Base-by-base conservation (phyloP, 2,797 vertebrate genomes). In the Paramormyrops hopkinsi region DNA sequence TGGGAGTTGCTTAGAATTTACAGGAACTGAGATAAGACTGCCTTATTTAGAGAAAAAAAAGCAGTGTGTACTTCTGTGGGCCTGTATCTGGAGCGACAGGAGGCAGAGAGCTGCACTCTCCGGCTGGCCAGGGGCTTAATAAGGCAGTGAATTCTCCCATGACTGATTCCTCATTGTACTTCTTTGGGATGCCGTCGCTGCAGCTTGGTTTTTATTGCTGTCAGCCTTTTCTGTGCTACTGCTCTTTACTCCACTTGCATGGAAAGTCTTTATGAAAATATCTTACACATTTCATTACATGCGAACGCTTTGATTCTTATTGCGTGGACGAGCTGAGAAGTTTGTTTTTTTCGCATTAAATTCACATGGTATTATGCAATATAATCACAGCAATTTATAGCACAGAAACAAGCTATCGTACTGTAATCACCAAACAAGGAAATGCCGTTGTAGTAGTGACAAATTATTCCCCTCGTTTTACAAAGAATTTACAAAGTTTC, bases 21-120 rank as follows among this genome's bases (percentile, higher is more conserved):
- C 96, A 96, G 95, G 95, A 96, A 96, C 95, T 93, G 90, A 88
- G 95, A 96, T 96, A 95, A 94, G 95, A 93, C 94, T 94, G 94
- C 95, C 95, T 96, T 97, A 96, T 97, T 96, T 96, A 96, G 96
- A 94, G 93, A 96, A 90, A 91, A 59, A 76, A 76, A 89, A 53
- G 92, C 91, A 87, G 84, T 86, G 88, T 89, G 48, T 88, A 51
- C 56, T 88, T 89, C 86, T 88, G 59, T 89, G 56, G 69, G 89
- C 79, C 86, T 86, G 86, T 89, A 89, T 90, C 86, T 89, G 90
- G 88, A 88, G 90, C 84, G 76, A 87, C 82, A 88, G 84, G 82
- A 37, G 8, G 51, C n/a, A 44, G 89, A 29, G 90, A 85, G 37
- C 48, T 33, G 44, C 89, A 73, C 53, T 62, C 79, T 69, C 53